Evolutionary conservation across 2,888 invertebrate genomes (phyloP), one percentile per base, ranked within the genome.

Genomic region (Rutpela maculata): DNA sequence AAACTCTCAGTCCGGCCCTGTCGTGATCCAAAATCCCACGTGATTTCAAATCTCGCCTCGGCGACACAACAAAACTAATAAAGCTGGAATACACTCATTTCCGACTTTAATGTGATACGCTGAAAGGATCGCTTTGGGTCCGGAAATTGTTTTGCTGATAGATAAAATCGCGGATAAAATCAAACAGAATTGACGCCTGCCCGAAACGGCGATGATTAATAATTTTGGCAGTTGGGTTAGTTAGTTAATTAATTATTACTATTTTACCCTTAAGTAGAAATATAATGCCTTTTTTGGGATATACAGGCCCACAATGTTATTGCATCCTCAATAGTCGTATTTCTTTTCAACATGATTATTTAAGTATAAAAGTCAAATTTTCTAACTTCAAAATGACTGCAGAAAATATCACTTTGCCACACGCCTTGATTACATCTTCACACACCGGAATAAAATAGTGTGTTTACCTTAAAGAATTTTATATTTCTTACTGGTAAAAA

Each of bases 61-160:
- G 22, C 4, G 57, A 57, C 57, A 57, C 18, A 70, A 70, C n/a
- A 38, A 55, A 26, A 50, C 22, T 57, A 59, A 70, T 57, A 57
- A 57, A 50, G n/a, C 68, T 69, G 35, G 5, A 69, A 57, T 57
- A 69, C 56, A 19, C 35, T 38, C 57, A n/a, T 35, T 35, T 19
- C 31, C 56, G 57, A 69, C 35, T 69, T 15, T 57, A 69, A 69
- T 69, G 22, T 17, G 57, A 18, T 69, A 35, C 35, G 56, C 9
- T 56, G 68, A 55, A 56, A 68, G 55, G 17, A 55, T 68, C 55
- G 55, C 56, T 56, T 31, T 56, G 57, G 17, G 3, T 10, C 69
- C 56, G 56, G 69, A 69, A 69, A 69, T 69, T 57, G 59, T 59
- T 69, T 57, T 12, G 26, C 50, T 50, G 50, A 50, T 50, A 50